These are phyloP conservation scores for Notolepis coatsorum DNA, from an alignment of 2,797 vertebrate genomes.

Conservation along the genomic window DNA sequence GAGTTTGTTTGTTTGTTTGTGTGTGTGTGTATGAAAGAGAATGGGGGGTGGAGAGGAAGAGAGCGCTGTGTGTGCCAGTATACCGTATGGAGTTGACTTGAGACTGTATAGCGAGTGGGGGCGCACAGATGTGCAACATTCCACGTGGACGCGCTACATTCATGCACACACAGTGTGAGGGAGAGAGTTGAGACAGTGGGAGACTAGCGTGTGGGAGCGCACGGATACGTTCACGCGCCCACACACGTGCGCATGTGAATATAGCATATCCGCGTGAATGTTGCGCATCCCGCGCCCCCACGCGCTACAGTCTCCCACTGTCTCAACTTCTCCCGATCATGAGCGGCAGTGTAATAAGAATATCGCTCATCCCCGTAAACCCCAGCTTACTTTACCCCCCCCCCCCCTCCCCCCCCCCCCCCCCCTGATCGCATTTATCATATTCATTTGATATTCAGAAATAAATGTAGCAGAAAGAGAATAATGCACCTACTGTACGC, in stretches of 20 bases:
- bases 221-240: too few relatives aligned
- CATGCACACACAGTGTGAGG: neutral
- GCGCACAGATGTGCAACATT: neutral
- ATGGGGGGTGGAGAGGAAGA: neutral
- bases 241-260: too few relatives aligned
- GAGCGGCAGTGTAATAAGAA: conserved; percentile 66
- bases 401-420: conserved; percentile 33
- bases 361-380: conserved; percentile 77
- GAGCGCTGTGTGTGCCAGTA: neutral
- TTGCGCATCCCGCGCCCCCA: too few relatives aligned
- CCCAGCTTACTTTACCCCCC: conserved; percentile 62
- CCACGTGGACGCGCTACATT: conserved; percentile 5
- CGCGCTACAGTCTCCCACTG: neutral
- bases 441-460: conserved; percentile 85
- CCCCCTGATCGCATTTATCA: conserved; percentile 79
- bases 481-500: conserved; percentile 79
- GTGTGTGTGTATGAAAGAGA: conserved; percentile 14
- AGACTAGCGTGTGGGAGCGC: too few relatives aligned
- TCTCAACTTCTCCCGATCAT: conserved; percentile 70
- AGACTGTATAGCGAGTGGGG: too few relatives aligned
- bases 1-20: conserved; percentile 39
- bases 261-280: too few relatives aligned
- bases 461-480: conserved; percentile 88
- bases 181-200: too few relatives aligned
- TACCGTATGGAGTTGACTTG: neutral